Base-by-base conservation (phyloP, 2,797 vertebrate genomes). In the Sebastes nivosus region DNA sequence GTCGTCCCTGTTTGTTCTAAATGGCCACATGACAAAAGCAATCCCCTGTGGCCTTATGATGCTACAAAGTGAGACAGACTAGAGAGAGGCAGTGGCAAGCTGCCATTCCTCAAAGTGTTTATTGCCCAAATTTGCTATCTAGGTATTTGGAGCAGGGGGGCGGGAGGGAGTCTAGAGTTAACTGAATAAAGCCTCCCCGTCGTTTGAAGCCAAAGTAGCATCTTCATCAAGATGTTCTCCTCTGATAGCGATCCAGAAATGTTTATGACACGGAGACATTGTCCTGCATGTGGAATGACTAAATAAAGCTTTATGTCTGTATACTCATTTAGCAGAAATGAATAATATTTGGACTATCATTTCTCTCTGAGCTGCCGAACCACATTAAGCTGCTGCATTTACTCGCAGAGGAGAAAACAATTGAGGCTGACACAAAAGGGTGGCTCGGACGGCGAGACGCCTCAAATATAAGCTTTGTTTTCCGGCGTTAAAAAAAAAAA, bases 381-480 rank as follows among this genome's bases (percentile, higher is more conserved):
- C 88, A 83, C 86, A 93, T 93, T 82, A 91, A 93, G 75, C 29
- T 30, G 4, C 9, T 0, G 68, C 84, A 92, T 90, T 93, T 84
- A 84, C 77, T 87, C 50, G 2, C 67, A 3, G 50, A 93, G 38
- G 88, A 90, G 88, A 86, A 93, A 93, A 87, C 90, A 89, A 93
- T 91, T 88, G 88, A 88, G 89, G 87, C 78, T 66, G 67, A 76
- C 84, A 88, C 83, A 90, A 86, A 92, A 38, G 86, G 78, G 50
- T 12, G 18, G 76, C 80, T 83, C 65, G 42, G 86, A 79, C 34
- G 73, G 77, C 71, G 38, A 88, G 85, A 84, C 68, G 75, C 67
- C 82, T 91, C 72, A 92, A 88, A 87, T 67, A 20, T 67, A 20
- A 60, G 85, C 92, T 92, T 95, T 95, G 90, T 95, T 90, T 83